Base-by-base conservation (phyloP, 2,113 vertebrate species). In the Apteryx owenii region DNA sequence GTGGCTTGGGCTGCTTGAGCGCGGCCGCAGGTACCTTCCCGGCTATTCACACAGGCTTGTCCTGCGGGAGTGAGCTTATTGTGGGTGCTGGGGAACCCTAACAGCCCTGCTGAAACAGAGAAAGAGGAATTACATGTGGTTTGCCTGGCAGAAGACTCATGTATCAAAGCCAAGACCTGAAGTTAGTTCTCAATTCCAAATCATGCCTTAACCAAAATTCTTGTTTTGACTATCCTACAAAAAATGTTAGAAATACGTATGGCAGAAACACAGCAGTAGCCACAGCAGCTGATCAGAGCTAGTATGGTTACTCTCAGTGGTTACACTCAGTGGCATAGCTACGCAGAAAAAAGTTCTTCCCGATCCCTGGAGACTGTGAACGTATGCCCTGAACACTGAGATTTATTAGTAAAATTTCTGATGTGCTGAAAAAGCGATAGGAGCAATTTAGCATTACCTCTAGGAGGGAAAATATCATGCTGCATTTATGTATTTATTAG, bases 341-440 rank as follows among this genome's bases (percentile, higher is more conserved):
- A 58, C 4, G 18, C 44, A 82, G 31, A n/a, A 68, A 69, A 64
- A 8, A 92, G 42, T 36, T 84, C 46, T 89, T 66, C 58, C 25
- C 77, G 56, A 69, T 2, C 7, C 6, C 31, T 8, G 26, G 36
- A 6, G 12, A 26, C 22, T 76, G 1, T 21, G 33, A 77, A 53
- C 28, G 2, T 53, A 33, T 21, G 73, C 22, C 13, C 4, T 1
- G 16, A 90, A 56, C 22, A 60, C 28, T 54, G 54, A 42, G 29
- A 86, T 73, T 85, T 61, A 53, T n/a, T 88, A 77, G 50, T 54
- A 80, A 93, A 87, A 80, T 77, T 78, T 91, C 85, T 77, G 88
- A 58, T 22, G 62, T 62, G 23, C 28, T 87, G 61, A 84, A 94
- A 73, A 89, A 86, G 64, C 62, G 11, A 29, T 22, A 93, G 13